Conservation (phyloP, 2,888 invertebrate species). For the Exocentrus adspersus region DNA sequence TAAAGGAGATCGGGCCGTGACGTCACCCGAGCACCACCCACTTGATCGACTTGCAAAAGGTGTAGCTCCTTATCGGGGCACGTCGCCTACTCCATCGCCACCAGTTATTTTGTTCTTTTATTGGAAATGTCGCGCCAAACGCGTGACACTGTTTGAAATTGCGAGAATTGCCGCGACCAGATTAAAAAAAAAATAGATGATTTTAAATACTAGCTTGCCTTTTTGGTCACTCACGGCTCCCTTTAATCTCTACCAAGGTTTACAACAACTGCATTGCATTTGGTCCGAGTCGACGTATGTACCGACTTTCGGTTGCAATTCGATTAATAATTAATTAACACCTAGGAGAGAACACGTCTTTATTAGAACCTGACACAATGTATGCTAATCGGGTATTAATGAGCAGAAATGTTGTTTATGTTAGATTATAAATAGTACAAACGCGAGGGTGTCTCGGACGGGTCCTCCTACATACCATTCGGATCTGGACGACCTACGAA, state of each 20-base stretch:
- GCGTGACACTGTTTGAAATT: not conserved
- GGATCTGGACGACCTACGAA: slow-evolving; percentile 1
- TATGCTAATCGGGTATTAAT: not conserved
- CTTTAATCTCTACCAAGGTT: too few species aligned
- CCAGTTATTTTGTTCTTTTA: slow-evolving; percentile 11
- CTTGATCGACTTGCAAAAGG: slow-evolving; percentile 31
- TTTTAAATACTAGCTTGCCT: not conserved
- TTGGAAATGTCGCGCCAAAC: slow-evolving; percentile 7
- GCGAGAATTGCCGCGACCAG: too few species aligned
- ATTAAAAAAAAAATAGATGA: too few species aligned
- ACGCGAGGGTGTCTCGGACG: slow-evolving; percentile 4
- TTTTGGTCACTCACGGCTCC: not conserved
- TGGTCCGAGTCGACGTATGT: too few species aligned
- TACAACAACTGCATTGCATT: too few species aligned
- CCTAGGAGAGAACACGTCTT: too few species aligned
- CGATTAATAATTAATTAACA: not conserved
- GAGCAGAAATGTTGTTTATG: slow-evolving; percentile 8
- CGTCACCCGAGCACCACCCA: slow-evolving; percentile 41
- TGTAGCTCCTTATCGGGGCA: slow-evolving; percentile 44
- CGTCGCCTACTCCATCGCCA: slow-evolving; percentile 39
- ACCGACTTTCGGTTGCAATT: not conserved
- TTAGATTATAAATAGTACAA: slow-evolving; percentile 2
- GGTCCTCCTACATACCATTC: not conserved
- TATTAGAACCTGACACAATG: too few species aligned
- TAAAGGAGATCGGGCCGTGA: slow-evolving; percentile 37